phyloP scores from a whole-genome alignment of 2,888 invertebrate species.

The Eudasyphora cyanicolor region DNA sequence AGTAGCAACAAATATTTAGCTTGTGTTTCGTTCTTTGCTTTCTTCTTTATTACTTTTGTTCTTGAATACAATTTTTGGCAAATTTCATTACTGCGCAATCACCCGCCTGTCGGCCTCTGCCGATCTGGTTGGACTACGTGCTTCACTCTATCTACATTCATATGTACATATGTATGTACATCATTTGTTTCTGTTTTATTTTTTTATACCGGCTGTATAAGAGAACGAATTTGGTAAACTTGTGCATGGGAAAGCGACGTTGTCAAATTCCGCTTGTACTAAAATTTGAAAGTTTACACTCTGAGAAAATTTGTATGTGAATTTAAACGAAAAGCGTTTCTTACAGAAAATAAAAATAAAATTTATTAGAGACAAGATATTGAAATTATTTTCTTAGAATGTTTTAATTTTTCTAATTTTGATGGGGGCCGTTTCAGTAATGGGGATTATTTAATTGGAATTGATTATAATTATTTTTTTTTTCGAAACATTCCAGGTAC shows the following conservation, averaged over 20 bases:
- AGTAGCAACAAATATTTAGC: not conserved
- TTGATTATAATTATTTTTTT: no score
- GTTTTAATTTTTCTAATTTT: no score
- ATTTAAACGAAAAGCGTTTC: no score
- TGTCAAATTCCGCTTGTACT: not conserved
- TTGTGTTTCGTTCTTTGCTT: conserved; percentile 7
- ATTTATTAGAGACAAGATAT: no score
- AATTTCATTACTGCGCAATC: conserved; percentile 26
- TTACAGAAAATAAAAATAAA: no score
- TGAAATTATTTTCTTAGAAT: no score
- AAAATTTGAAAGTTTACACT: not conserved
- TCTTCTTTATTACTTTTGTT: not conserved
- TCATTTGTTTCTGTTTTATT: not conserved
- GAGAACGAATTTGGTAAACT: not conserved
- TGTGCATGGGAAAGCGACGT: not conserved
- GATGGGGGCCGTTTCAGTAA: no score
- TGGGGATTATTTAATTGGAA: no score
- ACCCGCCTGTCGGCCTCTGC: not conserved
- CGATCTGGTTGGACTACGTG: not conserved
- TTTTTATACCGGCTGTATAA: not conserved
- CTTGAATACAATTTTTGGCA: conserved; percentile 14
- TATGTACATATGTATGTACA: conserved; percentile 1
- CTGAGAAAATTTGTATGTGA: no score
- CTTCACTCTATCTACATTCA: not conserved
- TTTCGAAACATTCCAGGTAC: no score